These are phyloP conservation scores for Epinotia brunnichana DNA, from an alignment of 2,888 invertebrate genomes.

Conservation along the genomic window DNA sequence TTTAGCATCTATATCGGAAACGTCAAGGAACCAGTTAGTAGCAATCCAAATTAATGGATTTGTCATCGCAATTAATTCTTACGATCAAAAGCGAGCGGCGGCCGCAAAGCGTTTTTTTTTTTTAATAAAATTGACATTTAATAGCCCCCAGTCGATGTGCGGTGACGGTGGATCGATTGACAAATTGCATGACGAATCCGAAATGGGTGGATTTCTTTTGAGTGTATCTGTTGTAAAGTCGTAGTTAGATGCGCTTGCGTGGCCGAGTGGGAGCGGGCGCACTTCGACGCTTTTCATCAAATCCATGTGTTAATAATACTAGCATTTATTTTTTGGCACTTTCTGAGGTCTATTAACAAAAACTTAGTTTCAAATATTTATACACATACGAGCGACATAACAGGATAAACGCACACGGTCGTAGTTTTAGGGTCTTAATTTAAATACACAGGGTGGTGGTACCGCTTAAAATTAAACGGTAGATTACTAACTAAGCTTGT, in stretches of 20 bases:
- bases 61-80: constrained; percentile 83
- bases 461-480: too few relatives aligned
- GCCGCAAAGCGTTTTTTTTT: constrained; percentile 73
- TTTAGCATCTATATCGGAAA: constrained; percentile 45
- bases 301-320: too few relatives aligned
- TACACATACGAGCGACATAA: too few relatives aligned
- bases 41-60: constrained; percentile 81
- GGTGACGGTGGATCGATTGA: constrained; percentile 81
- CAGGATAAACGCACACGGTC: too few relatives aligned
- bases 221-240: constrained; percentile 75
- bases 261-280: constrained; percentile 53
- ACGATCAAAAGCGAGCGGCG: constrained; percentile 81
- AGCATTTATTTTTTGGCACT: too few relatives aligned
- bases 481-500: too few relatives aligned
- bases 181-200: constrained; percentile 83
- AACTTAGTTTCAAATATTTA: too few relatives aligned
- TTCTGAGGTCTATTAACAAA: too few relatives aligned
- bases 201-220: constrained; percentile 82
- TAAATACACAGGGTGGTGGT: too few relatives aligned
- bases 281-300: not conserved
- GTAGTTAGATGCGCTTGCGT: constrained; percentile 55
- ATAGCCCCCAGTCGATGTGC: constrained; percentile 74
- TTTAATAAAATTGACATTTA: constrained; percentile 77
- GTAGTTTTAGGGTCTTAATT: too few relatives aligned
- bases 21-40: constrained; percentile 64